Conservation (phyloP, 2,888 invertebrate genomes). For the Diadromus collaris region DNA sequence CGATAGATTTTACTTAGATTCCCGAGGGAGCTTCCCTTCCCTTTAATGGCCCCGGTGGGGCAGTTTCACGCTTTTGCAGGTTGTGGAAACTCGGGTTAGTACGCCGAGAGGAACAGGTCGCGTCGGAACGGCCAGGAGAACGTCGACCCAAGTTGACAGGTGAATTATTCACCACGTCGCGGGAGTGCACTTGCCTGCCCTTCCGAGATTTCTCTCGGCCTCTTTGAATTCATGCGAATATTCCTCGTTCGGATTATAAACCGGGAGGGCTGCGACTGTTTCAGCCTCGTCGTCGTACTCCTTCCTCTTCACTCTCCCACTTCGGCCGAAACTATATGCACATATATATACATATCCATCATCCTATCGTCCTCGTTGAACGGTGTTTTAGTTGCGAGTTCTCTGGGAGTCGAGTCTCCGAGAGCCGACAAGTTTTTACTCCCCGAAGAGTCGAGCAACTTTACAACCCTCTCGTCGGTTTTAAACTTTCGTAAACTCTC, state of each 20-base stretch:
- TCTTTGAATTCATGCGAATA: conserved; percentile 21
- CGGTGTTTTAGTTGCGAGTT: conserved; percentile 2
- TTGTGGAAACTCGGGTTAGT: conserved; percentile 29
- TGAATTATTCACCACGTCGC: conserved; percentile 52
- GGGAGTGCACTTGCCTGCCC: conserved; percentile 34
- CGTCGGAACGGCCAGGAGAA: conserved; percentile 24
- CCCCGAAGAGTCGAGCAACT: conserved; percentile 26
- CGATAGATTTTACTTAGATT: neutral
- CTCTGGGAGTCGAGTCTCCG: conserved; percentile 24
- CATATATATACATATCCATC: neutral
- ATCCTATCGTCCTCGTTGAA: conserved; percentile 10
- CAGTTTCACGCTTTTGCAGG: conserved; percentile 39
- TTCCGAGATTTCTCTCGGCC: conserved; percentile 36
- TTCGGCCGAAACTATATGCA: neutral
- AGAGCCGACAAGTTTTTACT: conserved; percentile 29
- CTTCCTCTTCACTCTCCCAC: neutral
- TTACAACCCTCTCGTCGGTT: conserved; percentile 8
- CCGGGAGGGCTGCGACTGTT: conserved; percentile 1
- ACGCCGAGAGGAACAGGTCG: conserved; percentile 29
- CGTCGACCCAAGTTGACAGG: conserved; percentile 42
- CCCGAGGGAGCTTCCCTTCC: neutral
- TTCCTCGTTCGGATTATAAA: conserved; percentile 17
- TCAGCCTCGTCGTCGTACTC: conserved; percentile 2
- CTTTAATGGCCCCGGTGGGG: conserved; percentile 19
- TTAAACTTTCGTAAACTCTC: conserved; percentile 35